Evolutionary conservation across 2,888 invertebrate genomes (phyloP).

Genomic region (Drosophila hamatofila): DNA sequence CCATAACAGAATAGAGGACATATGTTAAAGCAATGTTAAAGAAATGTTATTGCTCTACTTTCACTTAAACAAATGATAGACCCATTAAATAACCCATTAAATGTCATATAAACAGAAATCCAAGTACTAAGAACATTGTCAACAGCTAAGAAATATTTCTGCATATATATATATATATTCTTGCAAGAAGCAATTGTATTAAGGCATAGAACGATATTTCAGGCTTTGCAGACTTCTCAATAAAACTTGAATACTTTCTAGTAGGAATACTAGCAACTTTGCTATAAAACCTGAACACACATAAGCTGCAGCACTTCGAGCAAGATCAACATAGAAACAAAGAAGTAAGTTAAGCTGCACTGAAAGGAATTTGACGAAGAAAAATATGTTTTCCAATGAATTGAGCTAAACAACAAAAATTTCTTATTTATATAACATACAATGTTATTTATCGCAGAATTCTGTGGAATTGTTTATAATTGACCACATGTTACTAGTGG

Average conservation of each 20-base stretch:
- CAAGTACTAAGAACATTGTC: too few relatives aligned
- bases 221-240: not conserved
- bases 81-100: not conserved
- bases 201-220: not conserved
- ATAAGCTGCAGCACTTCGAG: not conserved
- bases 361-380: not conserved
- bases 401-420: not conserved
- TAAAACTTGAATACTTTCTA: not conserved
- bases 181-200: too few relatives aligned
- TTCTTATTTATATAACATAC: not conserved
- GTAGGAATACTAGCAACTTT: not conserved
- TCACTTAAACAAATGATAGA: too few relatives aligned
- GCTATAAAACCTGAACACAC: not conserved
- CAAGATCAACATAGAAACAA: not conserved
- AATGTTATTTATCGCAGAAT: conserved; percentile 7
- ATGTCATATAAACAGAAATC: not conserved
- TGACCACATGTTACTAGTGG: conserved; percentile 23
- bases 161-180: too few relatives aligned
- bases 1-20: not conserved
- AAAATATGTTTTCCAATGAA: conserved; percentile 9
- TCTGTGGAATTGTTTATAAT: conserved; percentile 11
- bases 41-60: not conserved
- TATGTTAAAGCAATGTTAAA: too few relatives aligned
- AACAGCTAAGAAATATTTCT: not conserved
- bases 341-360: not conserved